Percentiles rank a stretch among this genome's conserved stretches.
Conservation (phyloP, 92 coral and sea anemone species). For the Meandrina meandrites region DNA sequence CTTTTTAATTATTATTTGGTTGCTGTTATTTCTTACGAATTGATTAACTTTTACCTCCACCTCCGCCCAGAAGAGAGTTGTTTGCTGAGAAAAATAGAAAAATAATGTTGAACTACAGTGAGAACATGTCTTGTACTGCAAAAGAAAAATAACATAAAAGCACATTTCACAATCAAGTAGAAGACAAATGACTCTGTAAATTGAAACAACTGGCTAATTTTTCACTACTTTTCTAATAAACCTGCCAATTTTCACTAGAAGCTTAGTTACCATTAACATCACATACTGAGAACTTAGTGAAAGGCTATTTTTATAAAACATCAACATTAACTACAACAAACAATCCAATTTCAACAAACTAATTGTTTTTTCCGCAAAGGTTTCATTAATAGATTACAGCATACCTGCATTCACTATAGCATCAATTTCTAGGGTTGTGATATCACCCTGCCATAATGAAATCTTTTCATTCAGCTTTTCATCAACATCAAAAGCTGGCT, state of each 20-base stretch:
- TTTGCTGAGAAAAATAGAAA: constrained; percentile 69
- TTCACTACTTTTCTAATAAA: not conserved
- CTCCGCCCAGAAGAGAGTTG: constrained; percentile 80
- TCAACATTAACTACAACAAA: not conserved
- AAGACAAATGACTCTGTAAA: not conserved
- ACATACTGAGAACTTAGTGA: not conserved
- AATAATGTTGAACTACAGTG: constrained; percentile 7
- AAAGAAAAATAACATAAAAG: not conserved
- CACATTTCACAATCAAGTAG: not conserved
- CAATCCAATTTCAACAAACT: not conserved
- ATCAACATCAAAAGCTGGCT: constrained; percentile 45
- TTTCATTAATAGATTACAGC: not conserved
- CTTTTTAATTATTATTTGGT: too few relatives aligned
- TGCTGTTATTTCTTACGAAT: too few relatives aligned
- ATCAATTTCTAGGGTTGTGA: constrained; percentile 92
- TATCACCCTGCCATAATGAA: constrained; percentile 94
- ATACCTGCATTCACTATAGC: constrained; percentile 99
- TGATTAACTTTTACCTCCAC: constrained; percentile 71
- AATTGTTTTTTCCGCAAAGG: not conserved
- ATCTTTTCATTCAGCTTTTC: constrained; percentile 69
- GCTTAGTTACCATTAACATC: not conserved
- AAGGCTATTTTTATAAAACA: not conserved
- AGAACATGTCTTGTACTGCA: not conserved
- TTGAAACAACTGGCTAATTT: not conserved
- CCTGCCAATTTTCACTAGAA: not conserved